Base-by-base conservation (phyloP, 2,888 invertebrate genomes). In the Branchellion lobata region DNA sequence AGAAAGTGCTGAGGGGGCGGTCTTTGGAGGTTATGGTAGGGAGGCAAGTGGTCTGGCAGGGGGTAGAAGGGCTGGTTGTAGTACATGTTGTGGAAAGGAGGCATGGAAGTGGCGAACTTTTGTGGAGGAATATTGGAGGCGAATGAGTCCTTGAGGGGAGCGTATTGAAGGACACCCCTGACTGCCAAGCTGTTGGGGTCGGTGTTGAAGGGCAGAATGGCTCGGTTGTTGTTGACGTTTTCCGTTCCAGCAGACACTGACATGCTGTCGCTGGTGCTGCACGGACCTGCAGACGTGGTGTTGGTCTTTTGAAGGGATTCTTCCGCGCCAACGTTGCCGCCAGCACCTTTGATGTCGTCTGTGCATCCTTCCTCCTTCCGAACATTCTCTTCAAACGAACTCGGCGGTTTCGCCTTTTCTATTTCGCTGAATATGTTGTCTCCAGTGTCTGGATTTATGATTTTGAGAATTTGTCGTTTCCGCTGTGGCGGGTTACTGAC, bases 361-460 rank as follows among this genome's bases (percentile, higher is more conserved):
- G 3, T 65, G 3, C 24, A 3, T 21, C 8, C 29, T 11, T 27
- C 65, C 5, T 65, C 29, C n/a, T 69, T 11, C 29, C 5, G 69
- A 69, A 29, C 14, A 69, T 11, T 69, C 14, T 34, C 69, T 3
- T 18, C 69, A 29, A 14, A 8, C 14, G 40, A 40, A 40, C n/a
- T n/a, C n/a, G n/a, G n/a, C n/a, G 40, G 40, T 18, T 40, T 75
- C 14, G 33, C 65, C 61, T 77, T 77, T 40, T 65, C 65, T 21
- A 77, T 31, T 65, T 77, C 77, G 24, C n/a, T 24, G 31, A 77
- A 77, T n/a, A 77, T 77, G 65, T 77, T 65, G 31, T 77, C 65
- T n/a, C 77, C 77, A 36, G 77, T 77, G n/a, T 77, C 77, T 31
- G 77, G 77, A 77, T 77, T 77, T 29, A 57, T 77, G 18, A 77